Conservation (phyloP, 2,113 vertebrate species). For the Anhinga anhinga region DNA sequence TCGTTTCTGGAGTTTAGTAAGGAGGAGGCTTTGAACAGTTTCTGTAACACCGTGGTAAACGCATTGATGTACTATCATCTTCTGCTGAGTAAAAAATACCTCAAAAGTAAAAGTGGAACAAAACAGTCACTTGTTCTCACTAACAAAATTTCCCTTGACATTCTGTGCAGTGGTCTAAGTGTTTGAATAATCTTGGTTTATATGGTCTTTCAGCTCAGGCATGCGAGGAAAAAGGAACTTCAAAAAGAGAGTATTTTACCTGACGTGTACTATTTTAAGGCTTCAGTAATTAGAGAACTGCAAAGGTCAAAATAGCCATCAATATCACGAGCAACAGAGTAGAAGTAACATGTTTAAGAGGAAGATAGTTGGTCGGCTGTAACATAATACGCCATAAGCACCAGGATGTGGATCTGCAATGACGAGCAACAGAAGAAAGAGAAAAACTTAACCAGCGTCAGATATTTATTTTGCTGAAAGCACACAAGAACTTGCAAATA, state of each 20-base stretch:
- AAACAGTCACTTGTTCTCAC: neutral
- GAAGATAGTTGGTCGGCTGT: constrained; percentile 57
- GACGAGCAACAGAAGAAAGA: neutral
- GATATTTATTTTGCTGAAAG: neutral
- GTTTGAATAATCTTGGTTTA: constrained; percentile 60
- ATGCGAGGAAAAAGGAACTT: constrained; percentile 62
- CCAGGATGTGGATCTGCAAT: neutral
- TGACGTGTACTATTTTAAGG: constrained; percentile 54
- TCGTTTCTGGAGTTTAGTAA: neutral
- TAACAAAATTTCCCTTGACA: constrained; percentile 44
- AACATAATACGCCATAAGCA: constrained; percentile 6
- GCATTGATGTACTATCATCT: neutral
- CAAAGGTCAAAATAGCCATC: constrained; percentile 67
- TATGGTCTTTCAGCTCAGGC: constrained; percentile 63
- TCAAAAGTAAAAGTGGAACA: constrained; percentile 52
- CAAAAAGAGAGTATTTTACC: constrained; percentile 66
- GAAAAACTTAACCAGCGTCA: neutral
- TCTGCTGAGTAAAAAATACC: neutral
- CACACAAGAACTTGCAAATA: neutral
- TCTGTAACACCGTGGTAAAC: neutral
- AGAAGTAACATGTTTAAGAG: constrained; percentile 64
- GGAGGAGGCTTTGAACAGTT: neutral
- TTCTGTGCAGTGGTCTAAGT: constrained; percentile 31
- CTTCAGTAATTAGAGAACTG: constrained; percentile 59
- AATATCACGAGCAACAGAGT: constrained; percentile 61